Evolutionary conservation across 2,888 invertebrate genomes (phyloP).

Genomic region (Chrysomela aeneicollis): DNA sequence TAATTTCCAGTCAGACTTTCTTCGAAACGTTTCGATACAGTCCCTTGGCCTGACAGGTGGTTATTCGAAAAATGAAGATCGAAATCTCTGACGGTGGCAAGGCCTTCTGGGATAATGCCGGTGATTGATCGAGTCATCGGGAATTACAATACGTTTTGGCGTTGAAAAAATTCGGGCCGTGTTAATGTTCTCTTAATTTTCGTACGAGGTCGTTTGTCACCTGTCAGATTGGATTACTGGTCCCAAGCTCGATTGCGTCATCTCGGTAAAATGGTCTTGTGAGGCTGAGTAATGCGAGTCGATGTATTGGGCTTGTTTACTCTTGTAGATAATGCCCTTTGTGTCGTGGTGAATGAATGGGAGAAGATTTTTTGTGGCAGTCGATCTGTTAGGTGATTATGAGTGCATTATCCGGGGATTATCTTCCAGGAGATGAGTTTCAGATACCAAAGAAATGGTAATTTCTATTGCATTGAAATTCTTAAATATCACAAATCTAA

Average conservation of each 20-base stretch:
- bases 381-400: not conserved
- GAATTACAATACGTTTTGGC: conserved; percentile 27
- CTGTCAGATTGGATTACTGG: conserved; percentile 28
- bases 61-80: conserved; percentile 32
- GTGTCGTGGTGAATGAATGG: not conserved
- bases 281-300: conserved; percentile 7
- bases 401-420: not conserved
- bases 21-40: conserved; percentile 4
- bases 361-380: not conserved
- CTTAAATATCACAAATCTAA: no score
- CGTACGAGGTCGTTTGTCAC: conserved; percentile 29
- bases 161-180: conserved; percentile 30
- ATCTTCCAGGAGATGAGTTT: not conserved
- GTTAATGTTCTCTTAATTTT: conserved; percentile 34
- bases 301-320: conserved; percentile 2
- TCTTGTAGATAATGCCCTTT: conserved; percentile 7
- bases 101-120: conserved; percentile 27
- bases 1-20: not conserved
- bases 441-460: not conserved
- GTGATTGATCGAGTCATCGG: conserved; percentile 35
- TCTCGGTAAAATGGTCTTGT: not conserved
- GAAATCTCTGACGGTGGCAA: conserved; percentile 26
- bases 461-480: not conserved
- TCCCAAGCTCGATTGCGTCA: not conserved
- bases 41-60: conserved; percentile 19